Conservation (phyloP, 2,797 vertebrate species). For the Brotula barbata region DNA sequence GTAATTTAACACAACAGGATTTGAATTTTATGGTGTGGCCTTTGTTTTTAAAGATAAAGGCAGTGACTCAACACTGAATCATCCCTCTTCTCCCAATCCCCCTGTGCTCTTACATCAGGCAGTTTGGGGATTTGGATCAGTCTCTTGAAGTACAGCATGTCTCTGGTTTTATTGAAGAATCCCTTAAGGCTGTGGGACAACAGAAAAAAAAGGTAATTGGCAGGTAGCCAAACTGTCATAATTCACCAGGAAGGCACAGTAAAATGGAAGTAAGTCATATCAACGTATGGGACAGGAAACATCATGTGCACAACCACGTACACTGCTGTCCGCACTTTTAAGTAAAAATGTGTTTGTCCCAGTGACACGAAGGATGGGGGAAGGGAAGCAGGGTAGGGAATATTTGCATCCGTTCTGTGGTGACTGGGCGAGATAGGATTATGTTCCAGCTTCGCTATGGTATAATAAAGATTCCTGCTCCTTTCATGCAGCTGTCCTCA, state of each 20-base stretch:
- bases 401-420: slow-evolving; percentile 46
- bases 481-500: slow-evolving; percentile 7
- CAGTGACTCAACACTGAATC: slow-evolving; percentile 34
- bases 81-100: slow-evolving; percentile 3
- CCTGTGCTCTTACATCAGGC: slow-evolving; percentile 84
- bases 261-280: neutral
- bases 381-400: slow-evolving; percentile 3
- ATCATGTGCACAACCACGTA: neutral
- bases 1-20: too few relatives aligned
- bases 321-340: slow-evolving; percentile 1
- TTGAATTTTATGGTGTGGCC: neutral
- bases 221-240: neutral
- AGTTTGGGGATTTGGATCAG: slow-evolving; percentile 97
- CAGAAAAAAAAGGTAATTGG: slow-evolving; percentile 5
- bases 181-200: slow-evolving; percentile 84
- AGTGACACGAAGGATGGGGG: slow-evolving; percentile 6
- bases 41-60: slow-evolving; percentile 13
- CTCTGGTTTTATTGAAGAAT: slow-evolving; percentile 92
- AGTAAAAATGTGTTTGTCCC: neutral
- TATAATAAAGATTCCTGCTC: neutral
- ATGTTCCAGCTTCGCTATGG: slow-evolving; percentile 27
- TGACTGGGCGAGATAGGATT: slow-evolving; percentile 37
- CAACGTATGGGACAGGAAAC: neutral
- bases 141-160: slow-evolving; percentile 97
- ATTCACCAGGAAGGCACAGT: neutral